Conservation (phyloP, 1,140 invertebrate genomes). For the Conus betulinus region DNA sequence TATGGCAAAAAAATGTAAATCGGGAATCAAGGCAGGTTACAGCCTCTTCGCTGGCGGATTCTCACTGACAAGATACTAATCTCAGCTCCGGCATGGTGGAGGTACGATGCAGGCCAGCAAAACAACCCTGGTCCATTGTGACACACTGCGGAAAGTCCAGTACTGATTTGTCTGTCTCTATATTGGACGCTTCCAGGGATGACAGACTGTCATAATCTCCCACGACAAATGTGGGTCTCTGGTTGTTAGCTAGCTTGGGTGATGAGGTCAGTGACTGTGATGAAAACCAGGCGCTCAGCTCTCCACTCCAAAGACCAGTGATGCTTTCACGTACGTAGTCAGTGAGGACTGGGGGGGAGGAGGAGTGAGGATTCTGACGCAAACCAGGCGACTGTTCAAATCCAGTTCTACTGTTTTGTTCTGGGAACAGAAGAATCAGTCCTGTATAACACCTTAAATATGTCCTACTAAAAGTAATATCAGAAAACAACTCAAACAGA, state of each 20-base stretch:
- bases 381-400: neutral
- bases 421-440: constrained; percentile 2
- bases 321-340: constrained; percentile 54
- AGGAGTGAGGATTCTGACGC: constrained; percentile 32
- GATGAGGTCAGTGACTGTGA: neutral
- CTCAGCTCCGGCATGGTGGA: constrained; percentile 53
- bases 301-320: constrained; percentile 28
- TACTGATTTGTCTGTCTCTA: neutral
- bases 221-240: neutral
- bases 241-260: neutral
- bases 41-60: neutral
- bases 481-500: too few relatives aligned
- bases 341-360: constrained; percentile 50
- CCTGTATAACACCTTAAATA: too few relatives aligned
- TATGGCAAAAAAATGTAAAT: too few relatives aligned
- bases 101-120: constrained; percentile 40
- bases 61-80: constrained; percentile 1
- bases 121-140: constrained; percentile 17
- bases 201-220: constrained; percentile 9
- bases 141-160: neutral
- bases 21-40: too few relatives aligned
- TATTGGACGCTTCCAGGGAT: constrained; percentile 33
- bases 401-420: neutral
- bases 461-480: too few relatives aligned
- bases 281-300: neutral